Conservation (phyloP, 2,888 invertebrate species). For the Eupeodes luniger region DNA sequence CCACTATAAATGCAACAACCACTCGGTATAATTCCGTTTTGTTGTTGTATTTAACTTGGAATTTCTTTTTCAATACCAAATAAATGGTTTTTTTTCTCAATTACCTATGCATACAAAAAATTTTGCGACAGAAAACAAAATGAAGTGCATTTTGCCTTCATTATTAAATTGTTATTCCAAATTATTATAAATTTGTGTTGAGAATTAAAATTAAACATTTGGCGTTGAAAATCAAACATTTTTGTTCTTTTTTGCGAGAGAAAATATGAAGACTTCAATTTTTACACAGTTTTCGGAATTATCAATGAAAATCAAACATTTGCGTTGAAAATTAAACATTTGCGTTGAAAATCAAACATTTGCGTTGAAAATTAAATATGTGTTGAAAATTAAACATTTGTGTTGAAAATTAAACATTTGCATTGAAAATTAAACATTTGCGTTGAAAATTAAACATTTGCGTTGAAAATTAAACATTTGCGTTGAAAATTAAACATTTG, state of each 20-base stretch:
- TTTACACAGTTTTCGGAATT: not conserved
- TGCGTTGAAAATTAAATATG: not conserved
- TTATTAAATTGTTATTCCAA: no score
- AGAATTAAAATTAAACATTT: not conserved
- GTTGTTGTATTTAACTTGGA: slow-evolving; percentile 11
- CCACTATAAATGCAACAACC: slow-evolving; percentile 3
- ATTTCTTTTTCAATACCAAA: slow-evolving; percentile 10
- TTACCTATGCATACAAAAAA: not conserved
- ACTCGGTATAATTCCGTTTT: not conserved
- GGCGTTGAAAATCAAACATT: not conserved
- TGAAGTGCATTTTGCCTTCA: no score
- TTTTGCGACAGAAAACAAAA: no score
- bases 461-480: not conserved
- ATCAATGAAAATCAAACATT: not conserved
- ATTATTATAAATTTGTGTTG: no score
- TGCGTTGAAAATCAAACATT: not conserved
- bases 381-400: not conserved
- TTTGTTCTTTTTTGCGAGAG: no score
- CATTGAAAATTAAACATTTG: not conserved
- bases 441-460: not conserved
- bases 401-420: not conserved
- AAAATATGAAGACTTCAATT: not conserved
- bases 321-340: not conserved
- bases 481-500: not conserved
- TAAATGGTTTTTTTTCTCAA: not conserved